Evolutionary conservation across 2,888 invertebrate genomes (phyloP).

Genomic region (Metellina segmentata): DNA sequence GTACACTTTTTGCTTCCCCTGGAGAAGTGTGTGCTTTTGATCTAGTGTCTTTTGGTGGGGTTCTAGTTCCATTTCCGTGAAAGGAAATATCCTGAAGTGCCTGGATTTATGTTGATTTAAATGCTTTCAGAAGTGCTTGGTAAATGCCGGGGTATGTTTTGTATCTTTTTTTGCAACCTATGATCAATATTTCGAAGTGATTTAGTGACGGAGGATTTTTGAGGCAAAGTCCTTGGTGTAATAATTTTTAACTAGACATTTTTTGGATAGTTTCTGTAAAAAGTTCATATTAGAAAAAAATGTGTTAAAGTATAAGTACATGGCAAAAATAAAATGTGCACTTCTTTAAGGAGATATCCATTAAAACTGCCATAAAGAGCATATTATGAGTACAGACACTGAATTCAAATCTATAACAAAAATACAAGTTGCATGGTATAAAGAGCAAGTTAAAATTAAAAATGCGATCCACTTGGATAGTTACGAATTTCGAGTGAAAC

Average conservation of each 20-base stretch:
- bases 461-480: too few species aligned
- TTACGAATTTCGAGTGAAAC: too few species aligned
- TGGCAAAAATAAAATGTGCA: too few species aligned
- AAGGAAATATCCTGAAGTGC: background rate
- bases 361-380: too few species aligned
- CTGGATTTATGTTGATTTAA: background rate
- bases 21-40: background rate
- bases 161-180: background rate
- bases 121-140: background rate
- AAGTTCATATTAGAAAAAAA: too few species aligned
- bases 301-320: too few species aligned
- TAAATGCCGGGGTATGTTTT: background rate
- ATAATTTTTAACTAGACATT: background rate
- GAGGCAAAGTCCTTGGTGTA: background rate
- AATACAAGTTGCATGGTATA: too few species aligned
- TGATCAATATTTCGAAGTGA: background rate
- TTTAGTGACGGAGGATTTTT: background rate
- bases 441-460: too few species aligned
- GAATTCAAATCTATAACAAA: too few species aligned
- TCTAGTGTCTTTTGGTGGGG: background rate
- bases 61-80: background rate
- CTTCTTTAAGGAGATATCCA: too few species aligned
- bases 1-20: background rate
- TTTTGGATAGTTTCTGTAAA: too few species aligned
- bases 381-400: too few species aligned